Conservation (phyloP, 2,113 vertebrate species). For the Brachypteracias leptosomus region DNA sequence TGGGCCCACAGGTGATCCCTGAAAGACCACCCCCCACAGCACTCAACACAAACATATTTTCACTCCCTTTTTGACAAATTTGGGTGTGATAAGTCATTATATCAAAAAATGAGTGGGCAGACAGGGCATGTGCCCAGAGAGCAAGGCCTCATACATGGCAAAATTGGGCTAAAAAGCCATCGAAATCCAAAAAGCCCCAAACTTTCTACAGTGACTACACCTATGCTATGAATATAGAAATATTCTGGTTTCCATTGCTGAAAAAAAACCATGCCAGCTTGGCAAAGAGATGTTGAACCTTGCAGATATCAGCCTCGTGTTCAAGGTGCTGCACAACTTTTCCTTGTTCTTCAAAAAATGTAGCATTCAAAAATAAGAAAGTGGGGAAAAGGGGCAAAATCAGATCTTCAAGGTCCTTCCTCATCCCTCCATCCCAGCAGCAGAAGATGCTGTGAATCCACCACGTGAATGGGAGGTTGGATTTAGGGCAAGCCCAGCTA, state of each 20-base stretch:
- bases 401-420: background rate
- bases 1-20: background rate
- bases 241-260: fast-evolving
- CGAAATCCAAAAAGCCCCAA: background rate
- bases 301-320: fast-evolving
- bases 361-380: background rate
- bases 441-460: background rate
- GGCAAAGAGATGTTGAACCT: background rate
- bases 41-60: background rate
- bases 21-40: fast-evolving
- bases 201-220: background rate
- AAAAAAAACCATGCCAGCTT: background rate
- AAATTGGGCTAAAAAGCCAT: background rate
- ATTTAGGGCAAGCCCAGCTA: background rate
- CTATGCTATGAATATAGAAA: background rate
- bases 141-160: background rate
- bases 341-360: background rate
- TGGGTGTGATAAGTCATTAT: background rate
- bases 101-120: background rate
- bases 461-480: background rate
- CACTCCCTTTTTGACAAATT: background rate
- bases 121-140: fast-evolving
- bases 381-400: background rate
- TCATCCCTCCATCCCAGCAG: background rate
- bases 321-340: background rate